A percentile compares a stretch with the other conserved stretches of the same genome.
phyloP scores from a whole-genome alignment of 2,113 vertebrate species.

The Gymnarchus niloticus region DNA sequence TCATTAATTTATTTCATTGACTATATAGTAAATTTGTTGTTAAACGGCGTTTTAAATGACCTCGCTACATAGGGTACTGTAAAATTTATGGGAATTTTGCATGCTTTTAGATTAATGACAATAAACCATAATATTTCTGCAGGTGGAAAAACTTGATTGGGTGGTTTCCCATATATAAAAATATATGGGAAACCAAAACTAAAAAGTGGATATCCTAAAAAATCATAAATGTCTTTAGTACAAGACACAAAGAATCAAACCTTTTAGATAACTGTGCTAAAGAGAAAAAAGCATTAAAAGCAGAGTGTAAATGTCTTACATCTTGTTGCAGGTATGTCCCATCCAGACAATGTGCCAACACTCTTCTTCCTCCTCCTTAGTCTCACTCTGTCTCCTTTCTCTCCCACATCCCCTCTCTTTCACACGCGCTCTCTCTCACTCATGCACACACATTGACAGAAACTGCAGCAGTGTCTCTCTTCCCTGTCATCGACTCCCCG shows the following conservation, averaged over 20 bases:
- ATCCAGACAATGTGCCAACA: conserved; percentile 12
- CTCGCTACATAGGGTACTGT: neutral
- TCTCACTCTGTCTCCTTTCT: conserved; percentile 22
- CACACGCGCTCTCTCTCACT: conserved; percentile 9
- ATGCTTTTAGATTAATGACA: neutral
- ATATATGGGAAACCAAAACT: too few relatives aligned
- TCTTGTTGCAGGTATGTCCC: conserved; percentile 30
- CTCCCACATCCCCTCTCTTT: conserved; percentile 6
- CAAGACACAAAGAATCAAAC: neutral
- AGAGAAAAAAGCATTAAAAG: neutral
- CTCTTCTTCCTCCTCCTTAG: conserved; percentile 14
- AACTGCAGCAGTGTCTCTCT: neutral
- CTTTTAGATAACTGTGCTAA: neutral
- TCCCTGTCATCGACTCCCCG: neutral
- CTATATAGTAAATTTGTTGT: neutral
- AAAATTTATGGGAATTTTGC: neutral
- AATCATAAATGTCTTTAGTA: too few relatives aligned
- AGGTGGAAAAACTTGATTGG: neutral
- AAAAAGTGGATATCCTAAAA: too few relatives aligned
- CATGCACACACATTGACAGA: neutral
- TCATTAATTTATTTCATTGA: neutral
- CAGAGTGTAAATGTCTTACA: conserved; percentile 30
- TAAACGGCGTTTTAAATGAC: neutral
- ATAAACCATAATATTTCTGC: neutral
- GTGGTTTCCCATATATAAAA: too few relatives aligned